Evolutionary conservation across 2,888 invertebrate genomes (phyloP).

Genomic region (Lottia gigantea): DNA sequence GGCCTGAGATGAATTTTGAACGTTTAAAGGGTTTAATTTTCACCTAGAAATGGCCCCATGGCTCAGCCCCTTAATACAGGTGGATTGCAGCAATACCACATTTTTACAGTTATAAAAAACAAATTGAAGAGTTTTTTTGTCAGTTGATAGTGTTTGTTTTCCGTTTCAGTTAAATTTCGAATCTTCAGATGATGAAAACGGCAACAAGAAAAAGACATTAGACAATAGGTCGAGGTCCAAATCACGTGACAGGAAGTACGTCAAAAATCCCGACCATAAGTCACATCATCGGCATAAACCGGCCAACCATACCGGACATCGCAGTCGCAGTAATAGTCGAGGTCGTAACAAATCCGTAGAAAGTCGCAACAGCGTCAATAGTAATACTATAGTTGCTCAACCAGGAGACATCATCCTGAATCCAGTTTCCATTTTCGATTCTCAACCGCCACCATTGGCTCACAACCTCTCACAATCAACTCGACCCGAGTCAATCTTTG

Average conservation of each 20-base stretch:
- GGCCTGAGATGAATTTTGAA: too few species aligned
- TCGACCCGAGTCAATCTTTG: neutral
- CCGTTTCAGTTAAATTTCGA: neutral
- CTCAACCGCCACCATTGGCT: neutral
- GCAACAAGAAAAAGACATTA: neutral
- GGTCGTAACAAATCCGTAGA: too few species aligned
- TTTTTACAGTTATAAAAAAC: too few species aligned
- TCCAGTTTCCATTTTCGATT: neutral
- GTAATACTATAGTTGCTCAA: neutral
- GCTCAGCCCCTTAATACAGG: too few species aligned
- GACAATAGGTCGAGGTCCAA: neutral
- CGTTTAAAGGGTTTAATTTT: too few species aligned
- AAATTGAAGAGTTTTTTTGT: too few species aligned
- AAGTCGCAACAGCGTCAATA: neutral
- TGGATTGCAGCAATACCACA: too few species aligned
- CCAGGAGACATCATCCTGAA: neutral
- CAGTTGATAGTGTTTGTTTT: too few species aligned
- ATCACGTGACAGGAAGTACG: conserved; percentile 7
- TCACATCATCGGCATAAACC: neutral
- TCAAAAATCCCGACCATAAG: neutral
- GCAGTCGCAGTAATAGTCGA: neutral
- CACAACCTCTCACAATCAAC: neutral
- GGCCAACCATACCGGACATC: neutral
- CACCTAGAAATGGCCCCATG: too few species aligned
- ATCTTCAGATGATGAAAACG: conserved; percentile 1